Conservation (phyloP, 92 coral and sea anemone genomes). For the Porites rus region DNA sequence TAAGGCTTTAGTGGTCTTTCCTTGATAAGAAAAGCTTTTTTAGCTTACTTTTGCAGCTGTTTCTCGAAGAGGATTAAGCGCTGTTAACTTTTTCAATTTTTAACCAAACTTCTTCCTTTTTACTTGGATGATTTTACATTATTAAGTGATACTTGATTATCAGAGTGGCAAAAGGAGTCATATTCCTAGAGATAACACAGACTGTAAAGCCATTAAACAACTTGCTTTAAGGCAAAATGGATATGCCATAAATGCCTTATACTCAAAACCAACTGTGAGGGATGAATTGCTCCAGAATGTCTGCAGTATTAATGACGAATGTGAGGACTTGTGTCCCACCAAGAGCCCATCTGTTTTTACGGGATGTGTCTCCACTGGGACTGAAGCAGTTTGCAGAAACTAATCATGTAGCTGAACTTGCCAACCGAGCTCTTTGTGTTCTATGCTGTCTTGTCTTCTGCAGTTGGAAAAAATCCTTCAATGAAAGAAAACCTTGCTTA, state of each 20-base stretch:
- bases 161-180: slow-evolving; percentile 29
- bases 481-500: too few relatives aligned
- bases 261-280: background rate
- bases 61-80: too few relatives aligned
- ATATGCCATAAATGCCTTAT: background rate
- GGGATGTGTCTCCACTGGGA: background rate
- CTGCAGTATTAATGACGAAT: background rate
- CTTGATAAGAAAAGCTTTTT: too few relatives aligned
- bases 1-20: too few relatives aligned
- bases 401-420: slow-evolving; percentile 30
- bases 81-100: too few relatives aligned
- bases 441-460: slow-evolving; percentile 22
- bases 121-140: background rate
- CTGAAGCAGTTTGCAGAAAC: slow-evolving; percentile 36
- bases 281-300: background rate
- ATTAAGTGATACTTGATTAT: slow-evolving; percentile 28
- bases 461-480: background rate
- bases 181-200: slow-evolving; percentile 39
- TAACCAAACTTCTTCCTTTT: too few relatives aligned
- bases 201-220: slow-evolving; percentile 1
- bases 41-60: too few relatives aligned
- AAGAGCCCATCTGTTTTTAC: background rate
- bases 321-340: background rate
- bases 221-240: too few relatives aligned
- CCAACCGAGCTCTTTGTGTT: slow-evolving; percentile 30